Evolutionary conservation across 2,888 invertebrate genomes (phyloP).

Genomic region (Entomobrya proxima): DNA sequence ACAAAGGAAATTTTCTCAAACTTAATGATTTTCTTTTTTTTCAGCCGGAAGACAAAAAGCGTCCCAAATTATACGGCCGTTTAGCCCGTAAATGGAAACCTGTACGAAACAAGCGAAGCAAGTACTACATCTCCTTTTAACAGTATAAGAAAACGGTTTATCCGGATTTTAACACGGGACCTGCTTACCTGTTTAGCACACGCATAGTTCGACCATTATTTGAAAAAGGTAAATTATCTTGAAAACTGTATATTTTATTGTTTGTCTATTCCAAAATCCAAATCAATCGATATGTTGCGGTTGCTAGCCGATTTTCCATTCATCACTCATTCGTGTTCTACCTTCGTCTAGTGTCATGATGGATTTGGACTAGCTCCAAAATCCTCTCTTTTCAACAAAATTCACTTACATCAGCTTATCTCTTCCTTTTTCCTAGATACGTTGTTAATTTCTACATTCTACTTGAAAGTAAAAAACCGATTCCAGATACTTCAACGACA

Average conservation of each 20-base stretch:
- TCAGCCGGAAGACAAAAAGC: constrained; percentile 78
- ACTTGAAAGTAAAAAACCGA: too few relatives aligned
- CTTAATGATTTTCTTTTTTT: constrained; percentile 32
- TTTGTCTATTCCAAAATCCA: neutral
- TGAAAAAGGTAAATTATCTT: constrained; percentile 71
- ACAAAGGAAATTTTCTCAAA: neutral
- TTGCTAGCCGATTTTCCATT: too few relatives aligned
- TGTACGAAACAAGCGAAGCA: constrained; percentile 88
- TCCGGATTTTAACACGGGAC: constrained; percentile 95
- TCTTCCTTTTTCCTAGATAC: too few relatives aligned
- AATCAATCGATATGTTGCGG: neutral
- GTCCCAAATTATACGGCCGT: constrained; percentile 87
- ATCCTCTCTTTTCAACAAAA: too few relatives aligned
- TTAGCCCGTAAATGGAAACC: constrained; percentile 91
- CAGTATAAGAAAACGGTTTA: constrained; percentile 87
- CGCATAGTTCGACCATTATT: constrained; percentile 82
- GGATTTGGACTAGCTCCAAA: too few relatives aligned
- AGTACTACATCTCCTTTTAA: constrained; percentile 89
- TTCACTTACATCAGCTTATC: too few relatives aligned
- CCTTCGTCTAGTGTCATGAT: too few relatives aligned
- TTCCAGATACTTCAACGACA: too few relatives aligned
- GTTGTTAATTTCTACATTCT: too few relatives aligned
- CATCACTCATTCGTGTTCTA: too few relatives aligned
- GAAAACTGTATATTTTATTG: neutral
- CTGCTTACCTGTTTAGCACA: constrained; percentile 89